Evolutionary conservation across 2,888 invertebrate genomes (phyloP), one percentile per base, ranked within the genome.

Genomic region (Mylabris sibirica): DNA sequence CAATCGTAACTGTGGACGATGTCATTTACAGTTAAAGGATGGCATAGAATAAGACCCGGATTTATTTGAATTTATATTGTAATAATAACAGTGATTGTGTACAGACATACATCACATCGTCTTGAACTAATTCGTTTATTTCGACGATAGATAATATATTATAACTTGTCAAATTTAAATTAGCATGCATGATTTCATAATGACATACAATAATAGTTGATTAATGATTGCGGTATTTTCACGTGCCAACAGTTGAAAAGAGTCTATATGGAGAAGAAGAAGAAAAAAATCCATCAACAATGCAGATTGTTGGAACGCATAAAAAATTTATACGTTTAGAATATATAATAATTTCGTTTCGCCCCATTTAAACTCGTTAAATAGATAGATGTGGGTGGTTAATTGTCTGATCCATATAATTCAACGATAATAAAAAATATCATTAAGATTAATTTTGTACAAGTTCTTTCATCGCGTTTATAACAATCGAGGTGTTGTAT

Each of bases 171-270:
- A 62, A 41, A 62, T 62, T 41, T 62, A 62, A 62, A 62, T 62
- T 62, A 62, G 62, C 62, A 62, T 62, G 62, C 62, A 38, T 41
- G 62, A 62, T 62, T 62, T 62, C 62, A 62, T 62, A 62, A 62
- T 62, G 62, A 62, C 62, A 62, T 17, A 62, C 20, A 62, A 62
- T 62, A 62, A 62, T 62, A 6, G 62, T 62, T 62, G 62, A 62
- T 62, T 62, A 35, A 62, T 62, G 62, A 44, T 41, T 35, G 38
- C 44, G 38, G 41, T 6, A 41, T 62, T 62, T 62, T 62, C 62
- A 62, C 24, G 62, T 44, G 44, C 62, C 62, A 62, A 62, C 57
- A 26, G n/a, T n/a, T 57, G 24, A 57, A 57, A n/a, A 57, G 44
- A 62, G 30, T 30, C 5, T 30, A 22, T 9, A 60, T 22, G 4